Evolutionary conservation across 2,888 invertebrate genomes (phyloP), one percentile per base, ranked within the genome.

Genomic region (Mactromeris polynyma): DNA sequence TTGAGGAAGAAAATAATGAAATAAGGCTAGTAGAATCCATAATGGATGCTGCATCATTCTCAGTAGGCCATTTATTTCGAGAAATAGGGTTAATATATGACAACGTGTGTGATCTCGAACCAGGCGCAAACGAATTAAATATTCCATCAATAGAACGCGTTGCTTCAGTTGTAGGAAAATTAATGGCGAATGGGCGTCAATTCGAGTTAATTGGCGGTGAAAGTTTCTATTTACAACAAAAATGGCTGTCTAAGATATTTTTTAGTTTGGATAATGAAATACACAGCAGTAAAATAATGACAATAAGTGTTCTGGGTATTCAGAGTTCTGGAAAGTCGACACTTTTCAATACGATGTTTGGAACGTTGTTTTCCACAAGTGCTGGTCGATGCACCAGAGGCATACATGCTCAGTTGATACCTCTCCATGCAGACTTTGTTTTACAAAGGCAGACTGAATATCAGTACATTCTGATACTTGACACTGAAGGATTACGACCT

Each of bases 241-340:
- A 38, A 38, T 90, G 89, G 90, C 17, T 90, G 33, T 26, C 7
- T 14, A 46, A 42, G 0, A 82, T 90, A 4, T 79, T 89, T n/a
- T 0, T 19, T 0, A 19, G 46, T 19, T 11, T 90, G 2, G 11
- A 33, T 17, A 17, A 80, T 2, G 2, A 46, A 11, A 21, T 85
- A 14, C 79, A 77, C 0, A 1, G 79, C 33, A 78, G 73, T 31
- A 79, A 54, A n/a, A n/a, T 89, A 3, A 38, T 87, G 19, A 31
- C 79, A 33, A 31, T 90, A n/a, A 83, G 83, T 3, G 85, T 88
- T 3, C 19, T 90, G 21, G 92, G 92, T 17, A 79, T 92, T 21
- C 92, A 92, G 51, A 92, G 92, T 36, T 90, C 90, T 54, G 92
- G 92, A 42, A 92, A 92, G 80, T 92, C 90, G 2, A 92, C 90